phyloP scores from a whole-genome alignment of 1,140 invertebrate genomes.

The Lasioglossum baleicum region DNA sequence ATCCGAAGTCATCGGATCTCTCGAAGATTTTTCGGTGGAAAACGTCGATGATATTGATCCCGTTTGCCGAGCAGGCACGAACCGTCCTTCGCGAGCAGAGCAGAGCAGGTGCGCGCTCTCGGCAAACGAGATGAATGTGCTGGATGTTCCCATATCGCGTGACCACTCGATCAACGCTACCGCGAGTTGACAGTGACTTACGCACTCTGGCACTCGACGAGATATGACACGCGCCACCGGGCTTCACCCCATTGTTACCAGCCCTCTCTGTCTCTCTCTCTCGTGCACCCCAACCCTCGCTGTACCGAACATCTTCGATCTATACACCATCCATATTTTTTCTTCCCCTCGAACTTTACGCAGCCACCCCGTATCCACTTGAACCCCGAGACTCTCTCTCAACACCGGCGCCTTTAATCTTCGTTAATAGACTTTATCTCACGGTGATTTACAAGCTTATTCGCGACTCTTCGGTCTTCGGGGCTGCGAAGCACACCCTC shows the following conservation, averaged over 20 bases:
- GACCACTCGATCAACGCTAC: slow-evolving; percentile 77
- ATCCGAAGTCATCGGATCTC: neutral
- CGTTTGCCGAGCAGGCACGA: slow-evolving; percentile 23
- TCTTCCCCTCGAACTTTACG: slow-evolving; percentile 38
- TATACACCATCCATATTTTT: slow-evolving; percentile 47
- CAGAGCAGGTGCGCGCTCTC: slow-evolving; percentile 59
- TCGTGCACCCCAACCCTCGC: too few relatives aligned
- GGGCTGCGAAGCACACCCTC: neutral
- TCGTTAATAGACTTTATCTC: slow-evolving; percentile 23
- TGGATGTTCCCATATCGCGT: slow-evolving; percentile 73
- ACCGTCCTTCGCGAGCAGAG: slow-evolving; percentile 31
- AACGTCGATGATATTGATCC: slow-evolving; percentile 4
- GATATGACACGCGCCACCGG: slow-evolving; percentile 67
- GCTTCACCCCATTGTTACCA: slow-evolving; percentile 46
- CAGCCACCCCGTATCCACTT: slow-evolving; percentile 21
- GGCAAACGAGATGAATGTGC: slow-evolving; percentile 72
- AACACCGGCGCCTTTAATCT: slow-evolving; percentile 11
- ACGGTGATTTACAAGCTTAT: slow-evolving; percentile 10
- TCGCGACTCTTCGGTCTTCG: neutral
- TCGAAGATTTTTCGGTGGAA: neutral
- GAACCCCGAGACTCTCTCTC: neutral
- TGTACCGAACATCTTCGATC: slow-evolving; percentile 54
- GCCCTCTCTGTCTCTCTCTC: neutral
- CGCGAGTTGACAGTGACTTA: slow-evolving; percentile 74
- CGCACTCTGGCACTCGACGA: slow-evolving; percentile 68